phyloP scores from a whole-genome alignment of 2,888 invertebrate genomes.

The Lampropteryx suffumata region DNA sequence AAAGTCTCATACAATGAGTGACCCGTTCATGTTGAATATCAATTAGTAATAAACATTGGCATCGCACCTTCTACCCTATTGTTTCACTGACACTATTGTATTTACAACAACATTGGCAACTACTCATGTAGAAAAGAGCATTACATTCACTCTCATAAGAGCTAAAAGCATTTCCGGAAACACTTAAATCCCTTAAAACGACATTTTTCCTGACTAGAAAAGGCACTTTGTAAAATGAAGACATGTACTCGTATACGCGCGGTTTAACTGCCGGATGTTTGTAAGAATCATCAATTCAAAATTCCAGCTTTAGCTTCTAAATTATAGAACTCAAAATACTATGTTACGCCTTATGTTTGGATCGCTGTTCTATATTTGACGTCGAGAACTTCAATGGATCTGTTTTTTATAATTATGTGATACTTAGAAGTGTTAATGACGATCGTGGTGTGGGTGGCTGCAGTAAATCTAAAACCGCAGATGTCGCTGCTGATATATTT shows the following conservation, averaged over 20 bases:
- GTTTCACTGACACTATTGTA: constrained; percentile 8
- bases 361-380: constrained; percentile 23
- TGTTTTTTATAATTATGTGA: constrained; percentile 42
- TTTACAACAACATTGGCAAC: neutral
- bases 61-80: constrained; percentile 4
- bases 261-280: constrained; percentile 65
- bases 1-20: neutral
- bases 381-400: constrained; percentile 42
- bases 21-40: constrained; percentile 5
- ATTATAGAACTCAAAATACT: constrained; percentile 13
- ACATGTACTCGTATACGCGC: constrained; percentile 35
- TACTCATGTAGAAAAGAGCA: constrained; percentile 17
- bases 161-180: constrained; percentile 33
- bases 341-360: neutral
- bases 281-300: constrained; percentile 27
- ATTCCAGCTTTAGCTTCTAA: constrained; percentile 10
- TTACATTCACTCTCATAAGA: constrained; percentile 19
- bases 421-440: constrained; percentile 46
- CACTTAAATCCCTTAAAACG: constrained; percentile 28
- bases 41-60: constrained; percentile 6
- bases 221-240: constrained; percentile 58
- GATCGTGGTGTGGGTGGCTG: constrained; percentile 41
- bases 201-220: constrained; percentile 54
- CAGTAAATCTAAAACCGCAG: constrained; percentile 30
- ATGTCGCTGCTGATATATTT: constrained; percentile 39